Conservation (phyloP, 2,113 vertebrate genomes). For the Apodemus speciosus region DNA sequence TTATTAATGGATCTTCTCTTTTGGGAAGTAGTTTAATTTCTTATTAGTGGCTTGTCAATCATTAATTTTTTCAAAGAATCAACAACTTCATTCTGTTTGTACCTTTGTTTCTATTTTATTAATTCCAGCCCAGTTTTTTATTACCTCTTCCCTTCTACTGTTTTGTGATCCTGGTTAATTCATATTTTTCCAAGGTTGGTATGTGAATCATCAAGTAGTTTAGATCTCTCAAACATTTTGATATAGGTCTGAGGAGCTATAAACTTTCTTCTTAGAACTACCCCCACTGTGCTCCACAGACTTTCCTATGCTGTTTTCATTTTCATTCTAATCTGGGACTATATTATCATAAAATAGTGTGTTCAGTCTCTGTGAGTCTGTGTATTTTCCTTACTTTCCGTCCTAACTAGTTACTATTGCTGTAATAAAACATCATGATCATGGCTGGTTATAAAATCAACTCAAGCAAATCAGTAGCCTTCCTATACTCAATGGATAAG, state of each 20-base stretch:
- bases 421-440: neutral
- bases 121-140: neutral
- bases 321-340: neutral
- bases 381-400: neutral
- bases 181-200: neutral
- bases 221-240: neutral
- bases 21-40: neutral
- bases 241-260: neutral
- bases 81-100: neutral
- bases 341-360: neutral
- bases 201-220: neutral
- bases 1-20: neutral
- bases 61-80: neutral
- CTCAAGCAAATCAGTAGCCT: no score
- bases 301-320: neutral
- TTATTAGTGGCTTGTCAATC: neutral
- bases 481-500: no score
- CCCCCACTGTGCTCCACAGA: neutral
- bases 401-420: neutral
- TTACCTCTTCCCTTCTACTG: neutral
- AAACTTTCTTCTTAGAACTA: neutral
- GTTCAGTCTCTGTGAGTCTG: neutral
- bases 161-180: neutral
- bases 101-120: neutral
- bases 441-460: no score